Evolutionary conservation across 2,888 invertebrate genomes (phyloP).

Genomic region (Galerucella pusilla): DNA sequence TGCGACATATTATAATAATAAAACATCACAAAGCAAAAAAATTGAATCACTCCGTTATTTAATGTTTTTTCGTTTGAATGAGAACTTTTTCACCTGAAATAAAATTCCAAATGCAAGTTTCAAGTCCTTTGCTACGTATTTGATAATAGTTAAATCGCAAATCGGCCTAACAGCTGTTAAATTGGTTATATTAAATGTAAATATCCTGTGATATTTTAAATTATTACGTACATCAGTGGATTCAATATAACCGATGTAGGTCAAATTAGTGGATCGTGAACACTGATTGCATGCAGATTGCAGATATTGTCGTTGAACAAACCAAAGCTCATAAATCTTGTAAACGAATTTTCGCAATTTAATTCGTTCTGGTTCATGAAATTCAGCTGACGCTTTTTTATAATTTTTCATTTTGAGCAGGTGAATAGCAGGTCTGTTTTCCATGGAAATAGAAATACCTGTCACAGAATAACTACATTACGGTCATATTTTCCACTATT

Average conservation of each 20-base stretch:
- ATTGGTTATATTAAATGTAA: no score
- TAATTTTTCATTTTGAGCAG: background rate
- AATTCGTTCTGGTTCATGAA: background rate
- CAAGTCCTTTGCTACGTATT: no score
- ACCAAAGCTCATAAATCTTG: background rate
- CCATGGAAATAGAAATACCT: background rate
- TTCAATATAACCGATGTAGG: background rate
- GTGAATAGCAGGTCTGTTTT: background rate
- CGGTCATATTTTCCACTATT: no score
- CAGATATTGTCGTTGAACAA: background rate
- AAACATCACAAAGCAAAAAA: no score
- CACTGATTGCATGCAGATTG: background rate
- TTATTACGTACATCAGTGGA: background rate
- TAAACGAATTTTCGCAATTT: no score
- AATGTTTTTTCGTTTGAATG: no score
- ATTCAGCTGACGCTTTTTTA: background rate
- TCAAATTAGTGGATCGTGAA: background rate
- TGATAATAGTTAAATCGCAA: no score
- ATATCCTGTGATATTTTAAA: background rate
- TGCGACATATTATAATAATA: no score
- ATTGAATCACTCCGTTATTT: no score
- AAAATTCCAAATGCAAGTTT: no score
- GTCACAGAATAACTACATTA: background rate
- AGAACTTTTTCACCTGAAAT: no score
- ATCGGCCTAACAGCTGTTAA: no score